Base-by-base conservation (phyloP, 2,888 invertebrate genomes). In the Hemaris fuciformis region DNA sequence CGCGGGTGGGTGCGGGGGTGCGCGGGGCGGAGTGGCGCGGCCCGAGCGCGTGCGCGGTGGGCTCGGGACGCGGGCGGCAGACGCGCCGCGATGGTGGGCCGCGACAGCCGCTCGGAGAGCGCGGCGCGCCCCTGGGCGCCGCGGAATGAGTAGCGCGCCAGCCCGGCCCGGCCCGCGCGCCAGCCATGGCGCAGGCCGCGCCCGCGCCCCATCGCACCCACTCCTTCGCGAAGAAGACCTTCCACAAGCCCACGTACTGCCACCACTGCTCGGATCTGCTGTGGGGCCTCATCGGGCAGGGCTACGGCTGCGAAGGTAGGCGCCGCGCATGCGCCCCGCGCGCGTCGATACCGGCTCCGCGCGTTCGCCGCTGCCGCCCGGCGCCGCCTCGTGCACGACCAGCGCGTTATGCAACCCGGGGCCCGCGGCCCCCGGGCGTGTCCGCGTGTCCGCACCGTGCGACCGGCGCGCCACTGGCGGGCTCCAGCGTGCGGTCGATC, bases 181-280 rank as follows among this genome's bases (percentile, higher is more conserved):
- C 90, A 88, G 90, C 90, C 89, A 91, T 90, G 91, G 91, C 91
- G 91, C 92, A 91, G 91, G 91, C 91, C 91, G 91, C 90, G 91
- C 93, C 92, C 92, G 93, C 93, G 94, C 94, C 93, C 87, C 94
- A 93, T 91, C 92, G 93, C 93, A 93, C 94, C 89, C 99, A 99
- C 95, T 98, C 97, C 95, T 99, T 99, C 96, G 96, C 96, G 93
- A 99, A 99, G 96, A 99, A 99, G 95, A 99, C 99, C 94, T 99
- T 99, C 95, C 99, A 99, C 95, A 99, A 99, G 95, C 99, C 99
- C 91, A 98, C 99, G 85, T 99, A 99, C 95, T 99, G 99, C 95
- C 99, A 99, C 94, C 99, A 99, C 94, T 99, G 99, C 95, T 98
- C 99, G 92, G 99, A 99, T 94, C 97, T 99, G 95, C 96, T 99